These are phyloP conservation scores for Drosophila engyochracea DNA, from an alignment of 2,888 invertebrate genomes.

Conservation along the genomic window DNA sequence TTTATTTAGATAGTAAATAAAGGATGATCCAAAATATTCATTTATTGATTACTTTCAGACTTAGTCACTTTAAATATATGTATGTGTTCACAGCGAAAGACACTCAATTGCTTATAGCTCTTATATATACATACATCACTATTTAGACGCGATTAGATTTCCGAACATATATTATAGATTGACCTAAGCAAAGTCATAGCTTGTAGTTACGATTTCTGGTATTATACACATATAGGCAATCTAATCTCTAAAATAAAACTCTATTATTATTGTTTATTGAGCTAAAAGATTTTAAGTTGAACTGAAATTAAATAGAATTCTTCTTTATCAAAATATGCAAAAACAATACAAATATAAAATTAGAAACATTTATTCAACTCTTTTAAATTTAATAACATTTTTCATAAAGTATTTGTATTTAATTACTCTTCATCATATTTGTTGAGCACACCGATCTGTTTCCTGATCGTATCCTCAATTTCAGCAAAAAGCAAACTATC, in stretches of 20 bases:
- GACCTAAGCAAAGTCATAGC: slow-evolving; percentile 26
- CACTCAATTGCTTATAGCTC: not conserved
- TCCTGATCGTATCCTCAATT: slow-evolving; percentile 90
- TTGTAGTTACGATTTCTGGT: not conserved
- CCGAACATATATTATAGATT: not conserved
- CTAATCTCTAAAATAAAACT: not conserved
- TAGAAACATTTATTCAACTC: not conserved
- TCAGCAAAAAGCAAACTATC: slow-evolving; percentile 90
- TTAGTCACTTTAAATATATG: not conserved
- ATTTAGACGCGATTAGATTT: not conserved
- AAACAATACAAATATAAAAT: not conserved
- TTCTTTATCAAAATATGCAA: not conserved
- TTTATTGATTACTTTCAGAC: not conserved
- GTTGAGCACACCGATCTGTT: slow-evolving; percentile 86
- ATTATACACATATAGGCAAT: too few relatives aligned
- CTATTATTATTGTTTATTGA: not conserved
- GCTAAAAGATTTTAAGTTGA: not conserved
- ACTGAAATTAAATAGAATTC: not conserved
- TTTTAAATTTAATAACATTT: not conserved
- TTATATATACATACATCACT: not conserved
- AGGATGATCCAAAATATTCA: not conserved
- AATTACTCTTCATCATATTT: slow-evolving; percentile 63
- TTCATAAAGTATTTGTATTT: not conserved
- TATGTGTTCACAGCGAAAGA: not conserved
- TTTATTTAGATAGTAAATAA: not conserved